A percentile compares a stretch with the other conserved stretches of the same genome.
Conservation (phyloP, 2,888 invertebrate species). For the Noctuana brunneofusca region DNA sequence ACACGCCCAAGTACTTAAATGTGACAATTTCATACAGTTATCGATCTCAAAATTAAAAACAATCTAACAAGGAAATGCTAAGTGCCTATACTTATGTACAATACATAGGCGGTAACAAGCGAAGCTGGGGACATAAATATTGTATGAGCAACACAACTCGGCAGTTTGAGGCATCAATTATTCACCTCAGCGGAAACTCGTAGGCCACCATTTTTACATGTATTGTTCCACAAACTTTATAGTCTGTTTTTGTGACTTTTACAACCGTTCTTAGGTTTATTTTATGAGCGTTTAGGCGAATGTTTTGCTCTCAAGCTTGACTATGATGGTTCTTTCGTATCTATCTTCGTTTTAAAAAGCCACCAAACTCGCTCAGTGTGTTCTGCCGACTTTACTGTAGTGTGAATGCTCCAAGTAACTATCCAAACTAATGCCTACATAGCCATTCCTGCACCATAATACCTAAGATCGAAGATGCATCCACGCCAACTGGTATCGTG, state of each 20-base stretch:
- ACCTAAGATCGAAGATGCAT: no score
- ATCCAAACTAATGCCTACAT: no score
- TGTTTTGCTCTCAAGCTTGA: conserved; percentile 5
- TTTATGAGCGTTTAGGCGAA: conserved; percentile 52
- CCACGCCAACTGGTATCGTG: no score
- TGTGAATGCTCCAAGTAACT: no score
- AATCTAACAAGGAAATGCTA: conserved; percentile 20
- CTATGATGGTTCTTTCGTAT: not conserved
- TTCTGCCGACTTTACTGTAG: no score
- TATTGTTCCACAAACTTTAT: conserved; percentile 73
- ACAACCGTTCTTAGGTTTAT: conserved; percentile 62
- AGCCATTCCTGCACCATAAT: no score
- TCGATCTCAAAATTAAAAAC: conserved; percentile 12
- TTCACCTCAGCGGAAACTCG: conserved; percentile 74
- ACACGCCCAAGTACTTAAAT: no score
- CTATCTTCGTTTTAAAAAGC: no score
- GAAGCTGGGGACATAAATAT: conserved; percentile 75
- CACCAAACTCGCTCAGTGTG: no score
- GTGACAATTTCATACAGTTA: not conserved
- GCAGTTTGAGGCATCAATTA: conserved; percentile 81
- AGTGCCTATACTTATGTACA: conserved; percentile 37
- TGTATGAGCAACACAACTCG: conserved; percentile 81
- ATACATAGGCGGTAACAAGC: conserved; percentile 73
- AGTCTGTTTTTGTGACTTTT: conserved; percentile 74
- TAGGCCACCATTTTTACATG: conserved; percentile 72